Evolutionary conservation across 2,797 vertebrate species (phyloP).

Genomic region (Channa striata): DNA sequence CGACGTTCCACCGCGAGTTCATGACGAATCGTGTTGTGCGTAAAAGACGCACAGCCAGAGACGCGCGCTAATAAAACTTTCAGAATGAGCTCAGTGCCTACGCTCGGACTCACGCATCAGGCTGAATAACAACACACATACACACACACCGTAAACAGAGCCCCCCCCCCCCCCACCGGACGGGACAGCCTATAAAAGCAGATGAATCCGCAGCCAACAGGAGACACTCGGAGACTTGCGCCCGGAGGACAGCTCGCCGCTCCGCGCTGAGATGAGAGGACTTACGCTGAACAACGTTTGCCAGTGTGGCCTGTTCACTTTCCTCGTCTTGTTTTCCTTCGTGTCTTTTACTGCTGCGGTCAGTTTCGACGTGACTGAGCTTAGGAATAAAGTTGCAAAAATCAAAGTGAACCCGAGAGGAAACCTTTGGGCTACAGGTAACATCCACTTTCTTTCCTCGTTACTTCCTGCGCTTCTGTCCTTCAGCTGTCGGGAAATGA

Average conservation of each 20-base stretch:
- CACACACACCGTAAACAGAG: constrained; percentile 44
- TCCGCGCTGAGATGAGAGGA: constrained; percentile 73
- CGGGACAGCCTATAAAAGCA: constrained; percentile 71
- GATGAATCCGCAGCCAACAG: constrained; percentile 33
- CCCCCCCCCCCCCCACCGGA: constrained; percentile 75
- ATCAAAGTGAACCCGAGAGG: constrained; percentile 92
- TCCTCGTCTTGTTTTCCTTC: constrained; percentile 84
- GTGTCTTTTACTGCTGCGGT: constrained; percentile 81
- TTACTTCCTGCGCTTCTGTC: not conserved
- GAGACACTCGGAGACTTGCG: constrained; percentile 45
- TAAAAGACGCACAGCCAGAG: constrained; percentile 57
- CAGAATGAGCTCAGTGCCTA: constrained; percentile 30
- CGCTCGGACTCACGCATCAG: constrained; percentile 25
- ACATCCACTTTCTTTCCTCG: constrained; percentile 27
- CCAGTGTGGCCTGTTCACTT: constrained; percentile 76
- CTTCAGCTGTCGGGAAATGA: not conserved
- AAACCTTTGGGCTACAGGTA: constrained; percentile 96
- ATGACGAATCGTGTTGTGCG: constrained; percentile 27
- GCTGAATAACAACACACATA: constrained; percentile 41
- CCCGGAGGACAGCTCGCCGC: constrained; percentile 43
- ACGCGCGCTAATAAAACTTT: not conserved
- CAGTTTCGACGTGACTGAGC: constrained; percentile 87
- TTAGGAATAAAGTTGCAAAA: constrained; percentile 88
- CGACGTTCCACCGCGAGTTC: not conserved
- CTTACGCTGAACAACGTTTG: constrained; percentile 66